Percentiles rank a stretch among this genome's conserved stretches.
These are phyloP conservation scores for Iphiclides podalirius DNA, from an alignment of 2,888 invertebrate genomes.

Conservation along the genomic window DNA sequence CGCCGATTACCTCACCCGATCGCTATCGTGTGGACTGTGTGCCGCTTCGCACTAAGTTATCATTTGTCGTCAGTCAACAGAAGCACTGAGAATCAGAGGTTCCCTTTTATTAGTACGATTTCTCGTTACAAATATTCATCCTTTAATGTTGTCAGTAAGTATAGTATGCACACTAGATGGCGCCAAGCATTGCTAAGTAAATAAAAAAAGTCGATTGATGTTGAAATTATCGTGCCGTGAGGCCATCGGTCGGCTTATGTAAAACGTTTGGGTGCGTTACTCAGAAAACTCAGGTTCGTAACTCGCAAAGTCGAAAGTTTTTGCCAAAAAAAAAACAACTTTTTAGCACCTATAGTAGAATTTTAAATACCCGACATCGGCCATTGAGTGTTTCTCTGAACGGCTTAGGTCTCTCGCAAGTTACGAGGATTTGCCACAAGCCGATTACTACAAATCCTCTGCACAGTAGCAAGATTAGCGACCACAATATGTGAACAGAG, in stretches of 20 bases:
- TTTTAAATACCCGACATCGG: not conserved
- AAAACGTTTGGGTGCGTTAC: too few relatives aligned
- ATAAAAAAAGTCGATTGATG: too few relatives aligned
- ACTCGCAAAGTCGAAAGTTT: too few relatives aligned
- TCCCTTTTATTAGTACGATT: not conserved
- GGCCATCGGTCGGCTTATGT: too few relatives aligned
- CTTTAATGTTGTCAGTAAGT: not conserved
- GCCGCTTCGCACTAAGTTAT: constrained; percentile 17
- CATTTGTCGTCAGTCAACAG: constrained; percentile 4
- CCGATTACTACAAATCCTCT: not conserved
- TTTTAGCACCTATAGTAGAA: too few relatives aligned
- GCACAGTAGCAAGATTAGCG: not conserved
- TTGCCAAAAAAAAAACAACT: too few relatives aligned
- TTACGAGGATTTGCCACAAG: not conserved
- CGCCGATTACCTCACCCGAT: constrained; percentile 51
- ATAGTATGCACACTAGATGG: too few relatives aligned
- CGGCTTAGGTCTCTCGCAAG: not conserved
- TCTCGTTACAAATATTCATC: not conserved
- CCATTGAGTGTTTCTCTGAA: not conserved
- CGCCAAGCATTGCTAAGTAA: too few relatives aligned
- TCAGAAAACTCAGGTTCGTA: too few relatives aligned
- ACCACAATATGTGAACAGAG: not conserved
- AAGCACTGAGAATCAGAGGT: not conserved
- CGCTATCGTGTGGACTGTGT: constrained; percentile 33
- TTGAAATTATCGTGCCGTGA: too few relatives aligned